Base-by-base conservation (phyloP, 2,113 vertebrate species). In the Heterotis niloticus region DNA sequence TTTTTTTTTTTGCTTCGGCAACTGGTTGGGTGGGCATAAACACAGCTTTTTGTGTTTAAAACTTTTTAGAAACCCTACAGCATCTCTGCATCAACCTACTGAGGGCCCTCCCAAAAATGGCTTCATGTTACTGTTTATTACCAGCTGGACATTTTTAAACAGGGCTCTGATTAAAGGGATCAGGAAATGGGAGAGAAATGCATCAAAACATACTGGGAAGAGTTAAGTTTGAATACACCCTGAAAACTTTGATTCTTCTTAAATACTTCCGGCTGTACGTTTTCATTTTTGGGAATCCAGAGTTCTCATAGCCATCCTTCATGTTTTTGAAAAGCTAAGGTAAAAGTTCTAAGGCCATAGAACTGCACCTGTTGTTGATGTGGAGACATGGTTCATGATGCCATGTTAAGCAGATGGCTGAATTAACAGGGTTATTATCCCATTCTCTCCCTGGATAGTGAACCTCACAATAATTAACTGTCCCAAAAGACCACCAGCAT, bases 71-170 rank as follows among this genome's bases (percentile, higher is more conserved):
- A 57, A 62, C 18, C 16, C 56, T 29, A 57, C 73, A 14, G 23
- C 16, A n/a, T 17, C 56, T 62, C 57, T 62, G 23, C 44, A 56
- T 11, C 17, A n/a, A 18, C 5, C 0, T 3, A 13, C 64, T 62
- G 60, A 66, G 20, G 64, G 24, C 57, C n/a, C 74, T 26, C 18
- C 59, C 34, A n/a, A 17, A 18, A 3, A 29, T 10, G 20, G 14
- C 16, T 64, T 26, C 62, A 52, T 16, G n/a, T 62, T 44, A 34
- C 59, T 68, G 1, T 79, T 78, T 81, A 85, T 86, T 79, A 87
- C 81, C 79, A 79, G 76, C 83, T 82, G 86, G 84, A 79, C 79
- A 82, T 73, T 83, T 83, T 79, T 87, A 78, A 76, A 80, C 80
- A 82, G 66, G 82, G 85, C 80, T 87, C 81, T 79, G 81, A 84